Conservation (phyloP, 2,888 invertebrate species). For the Meandrusa payeni region DNA sequence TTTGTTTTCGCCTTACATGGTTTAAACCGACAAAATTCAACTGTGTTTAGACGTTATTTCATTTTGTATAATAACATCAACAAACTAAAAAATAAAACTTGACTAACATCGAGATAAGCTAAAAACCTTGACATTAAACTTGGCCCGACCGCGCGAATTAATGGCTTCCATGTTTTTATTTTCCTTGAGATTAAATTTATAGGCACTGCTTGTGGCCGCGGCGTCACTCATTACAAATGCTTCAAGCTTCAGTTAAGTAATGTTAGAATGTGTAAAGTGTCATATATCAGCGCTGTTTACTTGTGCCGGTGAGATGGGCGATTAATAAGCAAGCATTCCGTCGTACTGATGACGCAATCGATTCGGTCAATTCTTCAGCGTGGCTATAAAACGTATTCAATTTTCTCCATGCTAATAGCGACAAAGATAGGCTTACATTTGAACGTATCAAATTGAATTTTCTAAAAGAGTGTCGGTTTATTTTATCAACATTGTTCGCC, state of each 20-base stretch:
- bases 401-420: constrained; percentile 17
- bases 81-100: constrained; percentile 67
- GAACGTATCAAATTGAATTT: constrained; percentile 18
- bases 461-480: constrained; percentile 21
- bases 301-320: constrained; percentile 43
- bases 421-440: constrained; percentile 15
- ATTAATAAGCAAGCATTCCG: constrained; percentile 60
- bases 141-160: constrained; percentile 79
- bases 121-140: constrained; percentile 81
- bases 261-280: constrained; percentile 73
- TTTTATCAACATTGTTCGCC: constrained; percentile 26
- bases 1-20: constrained; percentile 21
- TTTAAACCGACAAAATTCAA: constrained; percentile 38
- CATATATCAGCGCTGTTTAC: constrained; percentile 73
- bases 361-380: constrained; percentile 33
- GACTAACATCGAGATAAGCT: constrained; percentile 76
- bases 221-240: constrained; percentile 76
- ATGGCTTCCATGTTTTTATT: constrained; percentile 81
- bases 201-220: constrained; percentile 63
- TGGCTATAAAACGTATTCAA: constrained; percentile 26
- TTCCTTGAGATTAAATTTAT: constrained; percentile 81
- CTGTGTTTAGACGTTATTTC: constrained; percentile 54
- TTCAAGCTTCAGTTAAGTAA: constrained; percentile 60
- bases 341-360: constrained; percentile 48
- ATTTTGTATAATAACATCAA: constrained; percentile 64